Base-by-base conservation (phyloP, 2,888 invertebrate genomes). In the Neria commutata region DNA sequence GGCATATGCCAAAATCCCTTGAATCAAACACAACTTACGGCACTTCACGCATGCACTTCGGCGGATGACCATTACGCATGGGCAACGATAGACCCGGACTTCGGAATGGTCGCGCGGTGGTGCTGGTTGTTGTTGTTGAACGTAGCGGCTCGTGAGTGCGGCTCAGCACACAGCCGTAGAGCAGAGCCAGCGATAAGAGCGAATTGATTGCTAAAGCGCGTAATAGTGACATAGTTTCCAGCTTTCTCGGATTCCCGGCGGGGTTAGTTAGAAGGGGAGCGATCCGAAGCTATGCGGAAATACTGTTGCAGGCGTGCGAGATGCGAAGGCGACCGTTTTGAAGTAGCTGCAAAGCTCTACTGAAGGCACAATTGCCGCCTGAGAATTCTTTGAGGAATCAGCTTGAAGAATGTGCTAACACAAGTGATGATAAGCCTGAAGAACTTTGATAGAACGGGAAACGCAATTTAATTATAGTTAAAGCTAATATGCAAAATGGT, bases 41-140 rank as follows among this genome's bases (percentile, higher is more conserved):
- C 56, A 77, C 78, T 75, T 77, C 79, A 3, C 75, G 74, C 50
- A 34, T 58, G 54, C 77, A 77, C 49, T 77, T 77, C 2, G 72
- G 66, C n/a, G 76, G 73, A 66, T 74, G 69, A 1, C 67, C 64
- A 19, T 75, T 67, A 2, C 73, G 68, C 26, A 69, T 61, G 4
- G 75, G 79, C 66, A 75, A 56, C 5, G 79, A 72, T 10, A 77
- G 62, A 1, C 77, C 79, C 21, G 71, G 67, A 1, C 69, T 65
- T 11, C 73, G 68, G 42, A 67, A 69, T 2, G 79, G 79, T n/a
- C 67, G 70, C 2, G 65, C 66, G 6, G 72, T 77, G 25, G 76
- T 72, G 11, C 78, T 70, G 5, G 79, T 77, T n/a, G 77, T 75
- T 5, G 72, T 70, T 54, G n/a, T n/a, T n/a, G n/a, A n/a, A n/a